Evolutionary conservation across 2,888 invertebrate species (phyloP), one percentile per base, ranked within the genome.

Genomic region (Hypolimnas misippus): DNA sequence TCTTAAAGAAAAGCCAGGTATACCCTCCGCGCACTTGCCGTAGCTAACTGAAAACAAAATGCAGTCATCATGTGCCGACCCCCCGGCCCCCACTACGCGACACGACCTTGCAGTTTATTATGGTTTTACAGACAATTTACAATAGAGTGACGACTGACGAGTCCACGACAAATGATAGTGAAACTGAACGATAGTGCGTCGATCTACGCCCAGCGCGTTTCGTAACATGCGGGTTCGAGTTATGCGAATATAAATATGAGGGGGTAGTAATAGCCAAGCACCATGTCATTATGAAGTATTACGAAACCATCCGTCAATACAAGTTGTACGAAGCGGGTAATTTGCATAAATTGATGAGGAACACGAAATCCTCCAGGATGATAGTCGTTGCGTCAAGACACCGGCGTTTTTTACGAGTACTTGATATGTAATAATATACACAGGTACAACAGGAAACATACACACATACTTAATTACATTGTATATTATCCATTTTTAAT

Each of bases 81-180:
- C 87, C 88, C 76, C 78, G 70, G 76, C 76, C 85, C 87, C 89
- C 89, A 81, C 90, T 79, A 79, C 76, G 71, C 76, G 72, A 75
- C 73, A 69, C 87, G 90, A 90, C 91, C 91, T 91, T 92, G 89
- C 84, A 81, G 85, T 83, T 85, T 84, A 89, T 92, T 89, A 89
- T 89, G 84, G 88, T 87, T 86, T 86, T 85, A 87, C 87, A 84
- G 84, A 84, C 87, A 86, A 87, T 87, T 89, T 88, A 90, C 91
- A 89, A 90, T 90, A 78, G 86, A 83, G 75, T 86, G 89, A 88
- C 89, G 86, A 83, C 75, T 86, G 89, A 88, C 89, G 86, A 87
- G 80, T 77, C 79, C 62, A 79, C 85, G 80, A 76, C 84, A 77
- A 84, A 86, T 84, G 87, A 88, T 83, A 88, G 88, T 84, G 88